These are phyloP conservation scores for Aphelinus certus DNA, from an alignment of 1,140 invertebrate genomes.

Conservation along the genomic window DNA sequence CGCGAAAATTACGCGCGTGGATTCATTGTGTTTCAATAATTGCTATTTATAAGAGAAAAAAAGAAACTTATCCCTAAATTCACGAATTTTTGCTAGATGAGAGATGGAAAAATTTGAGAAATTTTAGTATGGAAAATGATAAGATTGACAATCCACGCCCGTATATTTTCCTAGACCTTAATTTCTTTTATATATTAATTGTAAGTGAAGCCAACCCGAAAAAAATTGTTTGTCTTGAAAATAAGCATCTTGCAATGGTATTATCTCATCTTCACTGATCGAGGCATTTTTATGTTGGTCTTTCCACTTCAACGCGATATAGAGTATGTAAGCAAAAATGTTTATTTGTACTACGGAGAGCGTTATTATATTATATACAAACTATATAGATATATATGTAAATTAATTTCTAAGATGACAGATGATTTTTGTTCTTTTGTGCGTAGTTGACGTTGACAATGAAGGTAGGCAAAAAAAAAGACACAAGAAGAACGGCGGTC, in stretches of 20 bases:
- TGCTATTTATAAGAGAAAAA: no score
- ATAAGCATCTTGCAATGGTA: slow-evolving; percentile 24
- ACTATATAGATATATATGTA: slow-evolving; percentile 25
- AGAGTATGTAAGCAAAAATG: slow-evolving; percentile 29
- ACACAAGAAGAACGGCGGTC: slow-evolving; percentile 4
- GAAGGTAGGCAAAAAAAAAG: slow-evolving; percentile 11
- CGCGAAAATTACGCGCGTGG: neutral
- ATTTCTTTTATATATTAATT: slow-evolving; percentile 17
- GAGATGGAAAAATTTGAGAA: no score
- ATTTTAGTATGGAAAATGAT: neutral
- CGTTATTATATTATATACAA: slow-evolving; percentile 40
- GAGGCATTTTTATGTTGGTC: slow-evolving; percentile 42
- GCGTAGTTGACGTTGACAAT: slow-evolving; percentile 6
- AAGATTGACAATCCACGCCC: neutral
- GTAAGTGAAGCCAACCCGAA: neutral
- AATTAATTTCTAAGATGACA: slow-evolving; percentile 38
- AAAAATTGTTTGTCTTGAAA: slow-evolving; percentile 22
- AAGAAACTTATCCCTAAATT: no score
- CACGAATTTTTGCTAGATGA: no score
- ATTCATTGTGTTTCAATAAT: neutral
- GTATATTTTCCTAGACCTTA: neutral
- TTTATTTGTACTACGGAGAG: slow-evolving; percentile 35
- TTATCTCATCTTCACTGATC: slow-evolving; percentile 33
- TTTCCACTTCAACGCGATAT: slow-evolving; percentile 34
- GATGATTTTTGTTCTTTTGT: slow-evolving; percentile 24